Evolutionary conservation across 2,888 invertebrate genomes (phyloP), one percentile per base, ranked within the genome.

Genomic region (Thysanoteuthis rhombus): DNA sequence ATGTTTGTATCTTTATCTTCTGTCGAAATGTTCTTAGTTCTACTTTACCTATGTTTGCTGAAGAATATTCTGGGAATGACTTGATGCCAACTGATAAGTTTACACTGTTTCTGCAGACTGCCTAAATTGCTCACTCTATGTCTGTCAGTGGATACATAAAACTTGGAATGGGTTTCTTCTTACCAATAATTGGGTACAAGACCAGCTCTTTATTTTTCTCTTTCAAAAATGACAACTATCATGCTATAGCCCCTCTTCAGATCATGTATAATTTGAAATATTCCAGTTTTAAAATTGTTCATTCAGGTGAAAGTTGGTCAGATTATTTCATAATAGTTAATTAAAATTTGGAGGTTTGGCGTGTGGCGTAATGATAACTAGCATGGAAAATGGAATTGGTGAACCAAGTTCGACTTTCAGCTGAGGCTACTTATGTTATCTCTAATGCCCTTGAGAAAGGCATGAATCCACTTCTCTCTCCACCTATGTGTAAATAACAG

Each of bases 11-110:
- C 38, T 90, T 38, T 38, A 90, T 90, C 12, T n/a, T 75, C 75
- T 75, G 2, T 75, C 0, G n/a, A n/a, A n/a, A n/a, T 10, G n/a
- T 75, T n/a, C n/a, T 75, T n/a, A n/a, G 3, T n/a, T n/a, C 16
- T n/a, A 12, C n/a, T 75, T 75, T n/a, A 75, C 75, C 75, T 75
- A 75, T 75, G 75, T 75, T 75, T 75, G n/a, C 16, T 75, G 75
- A 75, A n/a, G n/a, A 75, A n/a, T 75, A 75, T 75, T 75, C 75
- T 75, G 75, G 75, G 75, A 75, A n/a, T 75, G 75, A 75, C 75
- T 75, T 75, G 75, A 75, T 75, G 75, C 75, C 75, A n/a, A 75
- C 75, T 75, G 75, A 75, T 75, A 75, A 75, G 75, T 75, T 75
- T 75, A n/a, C 75, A 75, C 75, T 8, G 75, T 75, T 75, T 75